Conservation (phyloP, 2,888 invertebrate genomes). For the Phaonia tiefii region DNA sequence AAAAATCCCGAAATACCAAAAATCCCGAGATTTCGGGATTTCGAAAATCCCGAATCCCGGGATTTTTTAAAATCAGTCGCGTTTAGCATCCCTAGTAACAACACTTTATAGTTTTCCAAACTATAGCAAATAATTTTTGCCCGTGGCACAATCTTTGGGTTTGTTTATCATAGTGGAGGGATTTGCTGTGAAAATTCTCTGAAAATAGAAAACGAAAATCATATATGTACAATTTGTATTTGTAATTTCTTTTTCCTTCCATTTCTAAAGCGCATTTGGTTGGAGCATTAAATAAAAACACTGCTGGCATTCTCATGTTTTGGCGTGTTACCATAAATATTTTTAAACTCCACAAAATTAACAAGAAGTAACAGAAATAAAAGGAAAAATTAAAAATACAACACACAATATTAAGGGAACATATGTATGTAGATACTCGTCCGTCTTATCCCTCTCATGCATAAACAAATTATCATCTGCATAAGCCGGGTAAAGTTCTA, state of each 20-base stretch:
- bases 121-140: too few relatives aligned
- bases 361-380: conserved; percentile 34
- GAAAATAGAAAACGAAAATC: conserved; percentile 47
- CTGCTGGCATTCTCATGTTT: conserved; percentile 62
- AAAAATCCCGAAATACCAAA: too few relatives aligned
- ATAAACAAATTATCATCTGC: conserved; percentile 50
- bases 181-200: conserved; percentile 13
- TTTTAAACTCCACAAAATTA: conserved; percentile 62
- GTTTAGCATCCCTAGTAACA: too few relatives aligned
- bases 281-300: conserved; percentile 51
- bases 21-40: not conserved
- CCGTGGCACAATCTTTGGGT: too few relatives aligned
- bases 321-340: conserved; percentile 64
- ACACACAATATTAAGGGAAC: conserved; percentile 13
- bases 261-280: not conserved
- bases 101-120: conserved; percentile 5
- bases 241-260: conserved; percentile 47
- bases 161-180: not conserved
- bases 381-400: conserved; percentile 47
- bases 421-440: conserved; percentile 26
- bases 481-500: conserved; percentile 5
- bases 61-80: conserved; percentile 2
- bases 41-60: conserved; percentile 16
- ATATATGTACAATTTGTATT: conserved; percentile 33
- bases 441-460: conserved; percentile 48